A percentile compares a stretch with the other conserved stretches of the same genome.
phyloP scores from a whole-genome alignment of 2,888 invertebrate species.

The Disparrhopalites patrizii region DNA sequence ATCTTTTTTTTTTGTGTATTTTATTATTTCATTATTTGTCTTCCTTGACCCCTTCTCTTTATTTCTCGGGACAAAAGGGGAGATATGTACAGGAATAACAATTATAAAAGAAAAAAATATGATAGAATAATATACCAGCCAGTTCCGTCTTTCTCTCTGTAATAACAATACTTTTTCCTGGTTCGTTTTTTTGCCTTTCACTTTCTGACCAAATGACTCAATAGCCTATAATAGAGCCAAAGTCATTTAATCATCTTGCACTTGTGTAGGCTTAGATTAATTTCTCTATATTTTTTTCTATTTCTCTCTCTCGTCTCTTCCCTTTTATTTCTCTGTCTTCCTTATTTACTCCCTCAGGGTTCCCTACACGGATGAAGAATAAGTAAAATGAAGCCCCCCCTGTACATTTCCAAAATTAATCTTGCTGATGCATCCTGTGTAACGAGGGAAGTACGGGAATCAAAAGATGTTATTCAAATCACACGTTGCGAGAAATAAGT shows the following conservation, averaged over 20 bases:
- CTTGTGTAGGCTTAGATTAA: slow-evolving; percentile 22
- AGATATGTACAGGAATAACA: neutral
- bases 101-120: too few species aligned
- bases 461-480: neutral
- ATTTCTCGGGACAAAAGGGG: neutral
- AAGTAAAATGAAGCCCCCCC: neutral
- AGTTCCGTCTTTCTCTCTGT: neutral
- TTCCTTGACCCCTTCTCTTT: too few species aligned
- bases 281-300: too few species aligned
- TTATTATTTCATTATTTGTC: too few species aligned
- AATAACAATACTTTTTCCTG: too few species aligned
- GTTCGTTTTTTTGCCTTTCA: too few species aligned
- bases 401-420: slow-evolving; percentile 16
- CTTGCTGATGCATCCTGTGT: slow-evolving; percentile 30
- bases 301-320: too few species aligned
- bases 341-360: slow-evolving; percentile 13
- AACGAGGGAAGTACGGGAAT: slow-evolving; percentile 12
- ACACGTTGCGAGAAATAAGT: slow-evolving; percentile 5
- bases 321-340: too few species aligned
- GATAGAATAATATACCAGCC: too few species aligned
- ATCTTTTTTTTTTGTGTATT: slow-evolving; percentile 9
- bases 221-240: slow-evolving; percentile 24
- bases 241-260: too few species aligned
- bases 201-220: slow-evolving; percentile 24
- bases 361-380: neutral